Base-by-base conservation (phyloP, 1,140 invertebrate species). In the Venustaconcha ellipsiformis region DNA sequence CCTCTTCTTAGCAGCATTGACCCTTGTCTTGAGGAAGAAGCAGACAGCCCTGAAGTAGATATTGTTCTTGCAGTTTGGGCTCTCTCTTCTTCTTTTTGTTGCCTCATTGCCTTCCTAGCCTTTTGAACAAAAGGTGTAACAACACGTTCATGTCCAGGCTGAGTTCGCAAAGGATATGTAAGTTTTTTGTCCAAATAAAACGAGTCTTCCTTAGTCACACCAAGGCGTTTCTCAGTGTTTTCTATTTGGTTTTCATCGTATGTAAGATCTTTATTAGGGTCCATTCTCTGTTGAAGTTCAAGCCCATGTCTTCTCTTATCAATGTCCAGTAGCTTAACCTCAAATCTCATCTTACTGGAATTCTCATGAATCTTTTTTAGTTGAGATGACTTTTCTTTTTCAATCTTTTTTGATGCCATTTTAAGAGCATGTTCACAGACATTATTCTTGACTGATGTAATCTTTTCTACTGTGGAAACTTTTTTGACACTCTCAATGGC, bases 271-370 rank as follows among this genome's bases (percentile, higher is more conserved):
- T 74, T 74, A 15, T 77, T 68, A 2, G 88, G 88, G 57, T 82
- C 64, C 14, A 84, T 56, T n/a, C 87, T 67, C 76, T 83, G 84
- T 72, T 82, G 82, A 18, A 80, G 60, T 65, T 85, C 84, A 15
- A 88, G 62, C 13, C 81, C 79, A 59, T 84, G 82, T 77, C 82
- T 83, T n/a, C 85, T 81, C 63, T 83, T 84, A 67, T 87, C 80
- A 62, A 88, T 83, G 23, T 88, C 81, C 68, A 87, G 80, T 23
- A 89, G 72, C 70, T 86, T 88, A 3, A 83, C 80, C 76, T 89
- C 84, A 60, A 88, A 84, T 37, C 83, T 70, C 5, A 88, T 78
- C 55, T 82, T 81, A 70, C 81, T 85, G 14, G 83, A 77, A 58
- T 81, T 75, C 62, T 84, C 78, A 23, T 85, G 81, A 55, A 88